Conservation (phyloP, 2,888 invertebrate species). For the Drosophila neotestacea region DNA sequence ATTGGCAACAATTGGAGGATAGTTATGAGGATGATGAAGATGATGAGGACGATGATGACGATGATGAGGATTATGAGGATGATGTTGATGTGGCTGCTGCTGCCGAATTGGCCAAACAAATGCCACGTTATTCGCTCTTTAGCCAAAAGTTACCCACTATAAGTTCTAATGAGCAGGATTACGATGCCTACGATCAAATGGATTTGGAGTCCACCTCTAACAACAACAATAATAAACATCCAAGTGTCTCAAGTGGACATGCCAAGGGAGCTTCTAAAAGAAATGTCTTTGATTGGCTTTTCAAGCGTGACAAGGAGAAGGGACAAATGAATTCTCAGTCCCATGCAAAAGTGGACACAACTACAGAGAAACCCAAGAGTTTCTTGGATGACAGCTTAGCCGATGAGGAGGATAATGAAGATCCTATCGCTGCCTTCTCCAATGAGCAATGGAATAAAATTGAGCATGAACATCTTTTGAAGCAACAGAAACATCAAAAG, state of each 20-base stretch:
- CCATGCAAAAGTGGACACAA: constrained; percentile 1
- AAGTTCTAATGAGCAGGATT: constrained; percentile 51
- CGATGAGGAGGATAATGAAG: constrained; percentile 11
- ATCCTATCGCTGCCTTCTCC: constrained; percentile 79
- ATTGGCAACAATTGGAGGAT: constrained; percentile 61
- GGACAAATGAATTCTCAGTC: constrained; percentile 8
- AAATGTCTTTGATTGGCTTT: constrained; percentile 68
- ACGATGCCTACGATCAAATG: constrained; percentile 47
- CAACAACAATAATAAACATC: constrained; percentile 46
- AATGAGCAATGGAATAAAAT: constrained; percentile 84
- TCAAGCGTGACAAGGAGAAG: constrained; percentile 51
- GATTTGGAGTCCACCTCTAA: constrained; percentile 9
- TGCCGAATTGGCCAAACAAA: constrained; percentile 61
- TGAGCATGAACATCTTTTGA: constrained; percentile 82
- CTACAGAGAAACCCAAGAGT: constrained; percentile 27
- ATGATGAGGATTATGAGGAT: constrained; percentile 45
- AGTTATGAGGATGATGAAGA: constrained; percentile 57
- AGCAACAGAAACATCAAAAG: constrained; percentile 79
- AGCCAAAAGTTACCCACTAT: constrained; percentile 57
- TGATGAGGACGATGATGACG: constrained; percentile 56
- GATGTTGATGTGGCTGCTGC: constrained; percentile 42
- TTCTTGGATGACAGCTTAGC: constrained; percentile 5
- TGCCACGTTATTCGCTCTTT: constrained; percentile 74
- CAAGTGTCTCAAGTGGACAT: constrained; percentile 54
- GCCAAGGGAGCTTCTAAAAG: constrained; percentile 64